These are phyloP conservation scores for Pycnomerus fuliginosus DNA, from an alignment of 2,888 invertebrate species.

Conservation along the genomic window DNA sequence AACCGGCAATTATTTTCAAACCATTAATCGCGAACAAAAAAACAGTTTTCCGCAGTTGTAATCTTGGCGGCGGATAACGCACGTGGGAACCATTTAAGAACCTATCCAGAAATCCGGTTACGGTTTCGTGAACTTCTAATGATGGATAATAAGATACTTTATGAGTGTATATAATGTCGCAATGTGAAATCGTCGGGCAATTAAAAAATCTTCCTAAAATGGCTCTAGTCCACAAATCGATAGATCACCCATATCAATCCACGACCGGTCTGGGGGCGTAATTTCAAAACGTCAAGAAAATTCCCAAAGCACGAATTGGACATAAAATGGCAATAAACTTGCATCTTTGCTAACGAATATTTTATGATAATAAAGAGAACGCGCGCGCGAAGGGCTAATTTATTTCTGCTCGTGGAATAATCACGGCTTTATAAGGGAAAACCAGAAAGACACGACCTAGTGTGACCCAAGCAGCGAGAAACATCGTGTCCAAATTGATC, in stretches of 20 bases:
- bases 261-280: not conserved
- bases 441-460: conserved; percentile 19
- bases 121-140: conserved; percentile 19
- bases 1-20: too few relatives aligned
- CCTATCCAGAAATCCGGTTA: conserved; percentile 19
- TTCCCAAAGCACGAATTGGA: conserved; percentile 10
- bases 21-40: too few relatives aligned
- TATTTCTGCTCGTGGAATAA: conserved; percentile 11
- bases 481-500: conserved; percentile 25
- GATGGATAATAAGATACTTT: conserved; percentile 21
- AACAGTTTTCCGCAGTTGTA: too few relatives aligned
- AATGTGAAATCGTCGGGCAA: too few relatives aligned
- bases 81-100: conserved; percentile 22
- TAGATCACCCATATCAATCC: conserved; percentile 2
- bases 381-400: conserved; percentile 6
- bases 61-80: too few relatives aligned
- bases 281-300: conserved; percentile 12
- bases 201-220: too few relatives aligned
- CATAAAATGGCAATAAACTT: conserved; percentile 16
- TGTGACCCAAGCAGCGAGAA: conserved; percentile 21
- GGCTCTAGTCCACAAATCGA: too few relatives aligned
- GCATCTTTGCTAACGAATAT: conserved; percentile 14
- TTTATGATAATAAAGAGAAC: conserved; percentile 11
- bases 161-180: conserved; percentile 13
- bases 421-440: conserved; percentile 11